These are phyloP conservation scores for Nipponia nippon DNA, from an alignment of 2,113 vertebrate species.

Conservation along the genomic window DNA sequence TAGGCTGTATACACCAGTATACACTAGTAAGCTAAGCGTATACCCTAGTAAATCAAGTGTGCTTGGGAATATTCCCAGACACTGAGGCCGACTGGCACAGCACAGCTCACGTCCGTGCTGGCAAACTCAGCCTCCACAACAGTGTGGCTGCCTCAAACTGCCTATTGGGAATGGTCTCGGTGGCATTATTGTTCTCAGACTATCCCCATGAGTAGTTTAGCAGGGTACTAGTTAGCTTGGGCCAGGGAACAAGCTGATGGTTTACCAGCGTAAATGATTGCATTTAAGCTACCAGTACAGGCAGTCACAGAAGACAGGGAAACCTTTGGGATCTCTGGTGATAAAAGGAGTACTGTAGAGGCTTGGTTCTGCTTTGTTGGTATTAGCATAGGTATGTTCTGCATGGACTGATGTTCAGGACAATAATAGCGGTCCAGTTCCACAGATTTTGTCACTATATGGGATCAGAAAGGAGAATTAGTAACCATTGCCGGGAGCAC, in stretches of 20 bases:
- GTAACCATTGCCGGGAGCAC: accelerated
- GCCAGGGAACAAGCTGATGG: neutral
- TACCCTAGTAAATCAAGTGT: neutral
- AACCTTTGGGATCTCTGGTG: neutral
- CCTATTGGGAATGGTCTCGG: accelerated
- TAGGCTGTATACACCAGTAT: neutral
- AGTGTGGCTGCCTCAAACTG: neutral
- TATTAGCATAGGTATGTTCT: neutral
- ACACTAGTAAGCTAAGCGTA: neutral
- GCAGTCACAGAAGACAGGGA: neutral
- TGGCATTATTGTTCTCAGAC: neutral
- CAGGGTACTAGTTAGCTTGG: neutral
- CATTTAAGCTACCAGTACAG: neutral
- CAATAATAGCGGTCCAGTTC: neutral
- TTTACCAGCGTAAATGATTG: neutral
- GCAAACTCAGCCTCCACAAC: neutral
- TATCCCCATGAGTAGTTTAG: neutral
- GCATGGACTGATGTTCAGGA: neutral
- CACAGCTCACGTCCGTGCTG: accelerated
- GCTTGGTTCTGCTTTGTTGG: neutral
- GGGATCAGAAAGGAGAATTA: neutral
- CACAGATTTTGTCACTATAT: neutral
- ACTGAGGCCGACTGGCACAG: accelerated
- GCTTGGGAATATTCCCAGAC: too few relatives aligned
- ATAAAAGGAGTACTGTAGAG: neutral